phyloP scores from a whole-genome alignment of 2,888 invertebrate species.

The Oscheius sp. region DNA sequence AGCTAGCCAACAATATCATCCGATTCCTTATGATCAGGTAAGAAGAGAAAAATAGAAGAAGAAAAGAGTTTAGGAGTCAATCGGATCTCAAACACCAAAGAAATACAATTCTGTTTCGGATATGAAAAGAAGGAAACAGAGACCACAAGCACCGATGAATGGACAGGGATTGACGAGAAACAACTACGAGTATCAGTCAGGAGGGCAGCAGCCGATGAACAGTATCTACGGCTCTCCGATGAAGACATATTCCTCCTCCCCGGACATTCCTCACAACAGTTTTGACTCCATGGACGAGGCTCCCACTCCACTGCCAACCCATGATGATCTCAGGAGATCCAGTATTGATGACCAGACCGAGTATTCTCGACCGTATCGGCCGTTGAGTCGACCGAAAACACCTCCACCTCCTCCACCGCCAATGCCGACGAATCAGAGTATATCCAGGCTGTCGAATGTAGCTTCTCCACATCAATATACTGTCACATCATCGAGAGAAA shows the following conservation, averaged over 20 bases:
- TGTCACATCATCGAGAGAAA: constrained; percentile 7
- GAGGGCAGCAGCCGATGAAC: constrained; percentile 27
- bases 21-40: constrained; percentile 30
- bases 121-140: constrained; percentile 86
- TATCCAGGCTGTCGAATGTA: constrained; percentile 38
- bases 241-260: constrained; percentile 42
- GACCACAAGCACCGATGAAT: constrained; percentile 30
- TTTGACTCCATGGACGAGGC: constrained; percentile 53
- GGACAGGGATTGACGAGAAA: constrained; percentile 34
- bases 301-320: constrained; percentile 33
- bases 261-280: constrained; percentile 44
- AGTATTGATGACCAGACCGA: constrained; percentile 39
- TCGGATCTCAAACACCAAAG: constrained; percentile 58
- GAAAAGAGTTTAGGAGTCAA: constrained; percentile 34
- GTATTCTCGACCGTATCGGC: constrained; percentile 59
- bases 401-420: constrained; percentile 70
- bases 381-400: constrained; percentile 71
- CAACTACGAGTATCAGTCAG: constrained; percentile 31
- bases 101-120: constrained; percentile 93
- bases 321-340: constrained; percentile 29
- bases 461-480: constrained; percentile 68
- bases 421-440: constrained; percentile 16
- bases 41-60: not conserved
- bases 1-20: constrained; percentile 31
- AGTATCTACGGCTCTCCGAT: constrained; percentile 42